A percentile compares a stretch with the other conserved stretches of the same genome.
Conservation (phyloP, 2,888 invertebrate species). For the Branchipolynoe longqiensis region DNA sequence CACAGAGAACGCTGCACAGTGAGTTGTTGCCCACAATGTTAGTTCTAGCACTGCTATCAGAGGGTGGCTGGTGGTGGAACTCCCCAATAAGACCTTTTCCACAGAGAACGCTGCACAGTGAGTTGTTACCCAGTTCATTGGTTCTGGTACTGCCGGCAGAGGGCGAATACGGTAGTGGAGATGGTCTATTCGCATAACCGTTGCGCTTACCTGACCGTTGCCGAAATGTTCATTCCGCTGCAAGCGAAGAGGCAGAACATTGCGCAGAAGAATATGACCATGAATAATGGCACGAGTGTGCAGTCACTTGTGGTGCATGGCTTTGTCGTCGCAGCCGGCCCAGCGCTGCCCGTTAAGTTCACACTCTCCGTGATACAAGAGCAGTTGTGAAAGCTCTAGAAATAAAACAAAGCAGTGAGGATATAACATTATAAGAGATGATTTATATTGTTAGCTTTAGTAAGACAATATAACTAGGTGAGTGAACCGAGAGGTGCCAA, state of each 20-base stretch:
- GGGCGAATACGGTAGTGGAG: too few species aligned
- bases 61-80: too few species aligned
- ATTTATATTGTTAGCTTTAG: too few species aligned
- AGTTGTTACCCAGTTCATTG: too few species aligned
- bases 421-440: not conserved
- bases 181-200: not conserved
- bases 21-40: too few species aligned
- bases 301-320: slow-evolving; percentile 30
- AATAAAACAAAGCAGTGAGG: not conserved
- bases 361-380: not conserved
- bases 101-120: too few species aligned
- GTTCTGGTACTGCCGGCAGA: too few species aligned
- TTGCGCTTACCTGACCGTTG: slow-evolving; percentile 43
- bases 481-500: too few species aligned
- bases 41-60: too few species aligned
- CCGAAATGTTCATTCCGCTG: slow-evolving; percentile 56
- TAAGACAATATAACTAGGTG: too few species aligned
- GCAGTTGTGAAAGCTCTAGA: slow-evolving; percentile 58
- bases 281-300: slow-evolving; percentile 15
- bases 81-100: too few species aligned
- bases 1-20: too few species aligned
- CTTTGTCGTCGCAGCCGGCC: not conserved
- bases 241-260: slow-evolving; percentile 59
- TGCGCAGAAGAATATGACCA: slow-evolving; percentile 57
- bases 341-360: not conserved